Evolutionary conservation across 2,888 invertebrate genomes (phyloP), one percentile per base, ranked within the genome.

Genomic region (Baronia brevicornis): DNA sequence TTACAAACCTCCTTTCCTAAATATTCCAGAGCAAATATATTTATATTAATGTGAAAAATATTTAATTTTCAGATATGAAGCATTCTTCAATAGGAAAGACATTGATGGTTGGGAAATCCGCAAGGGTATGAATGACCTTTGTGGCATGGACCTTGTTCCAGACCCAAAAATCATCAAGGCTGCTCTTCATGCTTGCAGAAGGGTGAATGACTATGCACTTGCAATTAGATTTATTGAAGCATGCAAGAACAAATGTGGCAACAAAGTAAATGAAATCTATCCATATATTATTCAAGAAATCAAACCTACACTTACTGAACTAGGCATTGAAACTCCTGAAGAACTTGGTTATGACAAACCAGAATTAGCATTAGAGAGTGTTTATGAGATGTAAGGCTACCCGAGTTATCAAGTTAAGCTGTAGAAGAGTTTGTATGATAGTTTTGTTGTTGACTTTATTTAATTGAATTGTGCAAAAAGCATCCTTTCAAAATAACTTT

Each of bases 321-420:
- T 99, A 37, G 98, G 99, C 25, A 91, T 99, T 50, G 90, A 90
- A 33, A 97, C 98, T 14, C 94, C 94, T 0, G 98, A 98, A 71
- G 96, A 98, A 66, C 87, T 99, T 57, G 98, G 98, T 40, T 98
- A 95, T 60, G 97, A 98, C 78, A 93, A 96, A 79, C 99, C 98
- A 36, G 98, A 99, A 82, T 84, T 98, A 70, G 95, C 94, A 40
- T 85, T 96, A 46, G 78, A 90, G 55, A 88, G 87, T 56, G 90
- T 93, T 35, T 91, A 88, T 60, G 90, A 93, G 37, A 87, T 90
- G 56, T 86, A 87, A 75, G 52, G 51, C 52, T 49, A 48, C 24
- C 41, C 39, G 36, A 51, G 46, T 39, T 59, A 54, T 53, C 54
- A 58, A 51, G 54, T 54, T 66, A 71, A 64, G 66, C 46, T 67